Percentiles rank a stretch among this genome's conserved stretches.
phyloP scores from a whole-genome alignment of 2,113 vertebrate species.

The Mus spicilegus region DNA sequence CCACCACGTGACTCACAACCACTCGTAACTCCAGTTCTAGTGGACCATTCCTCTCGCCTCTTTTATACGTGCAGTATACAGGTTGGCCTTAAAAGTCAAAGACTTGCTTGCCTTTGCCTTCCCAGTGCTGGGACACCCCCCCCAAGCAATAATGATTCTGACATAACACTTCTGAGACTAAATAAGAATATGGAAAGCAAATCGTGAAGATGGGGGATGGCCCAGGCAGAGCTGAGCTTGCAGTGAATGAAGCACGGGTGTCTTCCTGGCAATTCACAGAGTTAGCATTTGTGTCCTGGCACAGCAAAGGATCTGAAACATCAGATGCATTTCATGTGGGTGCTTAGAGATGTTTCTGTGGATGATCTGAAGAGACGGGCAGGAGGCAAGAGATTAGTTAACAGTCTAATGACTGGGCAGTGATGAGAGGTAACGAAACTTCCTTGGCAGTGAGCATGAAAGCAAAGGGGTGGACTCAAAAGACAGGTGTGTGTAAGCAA shows the following conservation, averaged over 20 bases:
- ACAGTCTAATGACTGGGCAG: neutral
- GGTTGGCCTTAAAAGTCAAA: neutral
- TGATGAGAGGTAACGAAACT: neutral
- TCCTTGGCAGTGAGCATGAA: neutral
- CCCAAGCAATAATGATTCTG: neutral
- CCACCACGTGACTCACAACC: neutral
- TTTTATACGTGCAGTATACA: too few species aligned
- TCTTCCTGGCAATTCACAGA: too few species aligned
- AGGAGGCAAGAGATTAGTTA: neutral
- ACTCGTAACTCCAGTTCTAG: neutral
- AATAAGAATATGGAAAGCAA: neutral
- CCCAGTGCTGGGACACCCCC: neutral
- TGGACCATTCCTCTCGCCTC: neutral
- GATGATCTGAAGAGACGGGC: neutral
- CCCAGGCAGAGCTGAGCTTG: too few species aligned
- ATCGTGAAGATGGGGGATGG: too few species aligned
- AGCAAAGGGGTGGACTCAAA: neutral
- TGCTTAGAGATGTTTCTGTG: neutral
- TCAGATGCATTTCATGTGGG: accelerated
- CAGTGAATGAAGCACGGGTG: too few species aligned
- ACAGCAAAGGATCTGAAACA: slow-evolving; percentile 1
- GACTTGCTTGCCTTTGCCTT: neutral
- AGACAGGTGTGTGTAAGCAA: neutral
- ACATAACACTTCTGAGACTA: slow-evolving; percentile 7
- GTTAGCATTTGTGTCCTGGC: too few species aligned